A percentile compares a stretch with the other conserved stretches of the same genome.
phyloP scores from a whole-genome alignment of 2,888 invertebrate genomes.

The Caradrina clavipalpis region DNA sequence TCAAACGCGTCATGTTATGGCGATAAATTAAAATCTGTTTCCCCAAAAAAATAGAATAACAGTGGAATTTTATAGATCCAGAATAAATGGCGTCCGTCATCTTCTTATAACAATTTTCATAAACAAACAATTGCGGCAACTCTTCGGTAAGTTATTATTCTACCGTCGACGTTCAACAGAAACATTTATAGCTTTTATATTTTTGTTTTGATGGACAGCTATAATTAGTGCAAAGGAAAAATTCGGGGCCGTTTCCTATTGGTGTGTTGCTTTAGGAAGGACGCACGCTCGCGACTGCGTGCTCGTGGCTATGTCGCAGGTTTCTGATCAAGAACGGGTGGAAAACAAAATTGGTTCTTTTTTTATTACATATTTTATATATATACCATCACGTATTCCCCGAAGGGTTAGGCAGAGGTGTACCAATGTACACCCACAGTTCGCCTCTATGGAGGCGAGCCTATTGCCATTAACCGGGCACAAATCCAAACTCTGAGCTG shows the following conservation, averaged over 20 bases:
- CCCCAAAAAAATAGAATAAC: background rate
- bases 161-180: conserved; percentile 24
- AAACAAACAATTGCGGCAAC: conserved; percentile 41
- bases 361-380: too few species aligned
- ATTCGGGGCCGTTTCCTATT: conserved; percentile 23
- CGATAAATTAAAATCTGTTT: conserved; percentile 32
- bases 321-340: too few species aligned
- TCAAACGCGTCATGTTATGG: background rate
- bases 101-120: conserved; percentile 30
- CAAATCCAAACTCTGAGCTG: too few species aligned
- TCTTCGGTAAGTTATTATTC: conserved; percentile 47
- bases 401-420: too few species aligned
- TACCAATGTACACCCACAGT: too few species aligned
- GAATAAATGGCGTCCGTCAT: conserved; percentile 13
- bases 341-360: too few species aligned
- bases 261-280: conserved; percentile 15
- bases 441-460: too few species aligned
- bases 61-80: conserved; percentile 24
- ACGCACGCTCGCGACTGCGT: conserved; percentile 5
- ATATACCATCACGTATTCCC: too few species aligned
- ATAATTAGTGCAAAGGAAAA: conserved; percentile 58
- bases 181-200: conserved; percentile 50
- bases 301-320: too few species aligned
- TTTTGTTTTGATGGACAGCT: conserved; percentile 57
- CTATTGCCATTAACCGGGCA: too few species aligned